Evolutionary conservation across 2,113 vertebrate species (phyloP).

Genomic region (Mustela lutreola): DNA sequence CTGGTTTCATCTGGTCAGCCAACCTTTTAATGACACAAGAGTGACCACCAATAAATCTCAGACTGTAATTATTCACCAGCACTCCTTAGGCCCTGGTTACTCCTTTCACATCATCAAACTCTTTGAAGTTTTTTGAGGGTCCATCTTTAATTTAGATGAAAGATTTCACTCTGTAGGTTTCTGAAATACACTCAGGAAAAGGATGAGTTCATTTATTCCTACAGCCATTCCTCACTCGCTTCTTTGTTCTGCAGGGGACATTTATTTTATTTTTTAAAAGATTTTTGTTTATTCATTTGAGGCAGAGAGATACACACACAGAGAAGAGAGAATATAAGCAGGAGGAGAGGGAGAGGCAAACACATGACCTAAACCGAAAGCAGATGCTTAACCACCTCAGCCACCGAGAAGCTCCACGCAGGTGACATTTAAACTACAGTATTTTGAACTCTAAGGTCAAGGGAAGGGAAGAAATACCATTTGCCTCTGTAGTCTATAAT

Average conservation of each 20-base stretch:
- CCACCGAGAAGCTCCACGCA: background rate
- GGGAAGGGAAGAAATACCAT: background rate
- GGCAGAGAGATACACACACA: background rate
- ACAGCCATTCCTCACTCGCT: background rate
- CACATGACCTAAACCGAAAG: background rate
- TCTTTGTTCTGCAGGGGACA: background rate
- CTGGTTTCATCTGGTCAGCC: conserved; percentile 43
- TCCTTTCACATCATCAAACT: conserved; percentile 29
- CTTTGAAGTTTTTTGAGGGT: conserved; percentile 54
- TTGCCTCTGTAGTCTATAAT: background rate
- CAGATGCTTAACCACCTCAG: background rate
- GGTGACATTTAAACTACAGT: background rate
- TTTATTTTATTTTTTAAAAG: background rate
- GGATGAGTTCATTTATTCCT: background rate
- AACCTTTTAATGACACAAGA: conserved; percentile 57
- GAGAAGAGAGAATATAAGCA: background rate
- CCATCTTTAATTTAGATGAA: conserved; percentile 67
- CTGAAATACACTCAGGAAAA: conserved; percentile 36
- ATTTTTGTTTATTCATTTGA: background rate
- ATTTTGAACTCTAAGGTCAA: conserved; percentile 34
- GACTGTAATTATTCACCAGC: conserved; percentile 28
- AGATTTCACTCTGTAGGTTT: conserved; percentile 6
- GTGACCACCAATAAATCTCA: conserved; percentile 62
- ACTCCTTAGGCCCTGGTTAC: background rate
- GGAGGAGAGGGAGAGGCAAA: background rate